phyloP scores from a whole-genome alignment of 2,797 vertebrate species.

The Melopsittacus undulatus region DNA sequence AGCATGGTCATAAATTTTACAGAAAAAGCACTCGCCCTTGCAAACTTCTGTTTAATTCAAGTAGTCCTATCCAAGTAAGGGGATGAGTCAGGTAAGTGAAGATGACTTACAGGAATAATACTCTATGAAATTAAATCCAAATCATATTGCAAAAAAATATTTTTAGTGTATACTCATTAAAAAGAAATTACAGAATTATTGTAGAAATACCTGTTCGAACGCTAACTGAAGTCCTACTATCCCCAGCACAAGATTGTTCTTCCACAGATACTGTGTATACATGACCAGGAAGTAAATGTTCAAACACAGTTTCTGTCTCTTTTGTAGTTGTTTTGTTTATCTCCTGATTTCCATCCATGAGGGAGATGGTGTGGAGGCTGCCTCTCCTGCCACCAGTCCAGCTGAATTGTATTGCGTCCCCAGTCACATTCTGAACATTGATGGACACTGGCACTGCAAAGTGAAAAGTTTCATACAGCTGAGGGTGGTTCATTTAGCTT shows the following conservation, averaged over 20 bases:
- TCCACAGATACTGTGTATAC: slow-evolving; percentile 29
- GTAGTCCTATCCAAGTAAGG: neutral
- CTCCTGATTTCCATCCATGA: neutral
- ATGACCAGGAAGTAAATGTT: neutral
- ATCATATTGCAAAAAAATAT: neutral
- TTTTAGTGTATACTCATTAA: neutral
- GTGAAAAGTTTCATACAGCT: neutral
- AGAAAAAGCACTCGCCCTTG: neutral
- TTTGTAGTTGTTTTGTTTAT: neutral
- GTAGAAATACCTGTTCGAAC: slow-evolving; percentile 59
- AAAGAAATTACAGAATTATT: neutral
- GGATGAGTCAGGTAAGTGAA: neutral
- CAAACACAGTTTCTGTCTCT: neutral
- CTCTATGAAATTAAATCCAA: neutral
- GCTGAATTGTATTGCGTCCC: neutral
- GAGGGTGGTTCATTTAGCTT: neutral
- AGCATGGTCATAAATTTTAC: neutral
- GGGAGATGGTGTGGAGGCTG: neutral
- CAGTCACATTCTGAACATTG: neutral
- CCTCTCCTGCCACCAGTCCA: neutral
- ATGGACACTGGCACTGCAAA: slow-evolving; percentile 32
- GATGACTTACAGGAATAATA: neutral
- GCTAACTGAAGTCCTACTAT: neutral
- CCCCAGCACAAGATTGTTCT: neutral
- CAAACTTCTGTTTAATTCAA: neutral